Evolutionary conservation across 2,113 vertebrate species (phyloP).

Genomic region (Melanerpes formicivorus): DNA sequence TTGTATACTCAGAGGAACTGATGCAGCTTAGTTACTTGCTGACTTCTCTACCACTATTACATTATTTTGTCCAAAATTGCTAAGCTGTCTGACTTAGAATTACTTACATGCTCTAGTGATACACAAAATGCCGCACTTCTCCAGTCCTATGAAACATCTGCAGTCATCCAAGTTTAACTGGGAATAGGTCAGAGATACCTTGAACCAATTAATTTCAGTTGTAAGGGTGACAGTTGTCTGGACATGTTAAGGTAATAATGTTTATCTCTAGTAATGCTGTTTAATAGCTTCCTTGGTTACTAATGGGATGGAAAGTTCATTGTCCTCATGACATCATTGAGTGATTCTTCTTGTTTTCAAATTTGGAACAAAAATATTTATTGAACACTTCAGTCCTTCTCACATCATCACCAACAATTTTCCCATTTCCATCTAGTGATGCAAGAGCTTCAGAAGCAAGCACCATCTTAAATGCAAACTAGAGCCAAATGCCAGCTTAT

Average conservation of each 20-base stretch:
- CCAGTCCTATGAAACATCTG: neutral
- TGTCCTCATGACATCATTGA: neutral
- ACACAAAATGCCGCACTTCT: neutral
- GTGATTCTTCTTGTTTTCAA: constrained; percentile 14
- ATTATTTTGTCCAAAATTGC: neutral
- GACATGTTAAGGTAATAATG: constrained; percentile 26
- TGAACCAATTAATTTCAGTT: neutral
- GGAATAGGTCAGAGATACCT: neutral
- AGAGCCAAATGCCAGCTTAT: constrained; percentile 8
- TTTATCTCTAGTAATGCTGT: constrained; percentile 47
- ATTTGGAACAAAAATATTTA: constrained; percentile 49
- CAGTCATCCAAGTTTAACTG: neutral
- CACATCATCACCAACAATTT: constrained; percentile 2
- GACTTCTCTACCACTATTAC: neutral
- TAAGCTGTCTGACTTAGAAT: neutral
- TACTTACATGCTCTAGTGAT: neutral
- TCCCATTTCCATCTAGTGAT: neutral
- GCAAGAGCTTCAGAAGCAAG: neutral
- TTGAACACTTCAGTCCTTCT: constrained; percentile 9
- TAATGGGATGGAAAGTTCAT: constrained; percentile 47
- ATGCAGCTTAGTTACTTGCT: neutral
- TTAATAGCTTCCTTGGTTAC: constrained; percentile 58
- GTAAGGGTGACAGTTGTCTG: neutral
- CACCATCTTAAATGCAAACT: neutral
- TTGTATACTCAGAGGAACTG: neutral